phyloP scores from a whole-genome alignment of 2,113 vertebrate species.

The Notothenia rossii region DNA sequence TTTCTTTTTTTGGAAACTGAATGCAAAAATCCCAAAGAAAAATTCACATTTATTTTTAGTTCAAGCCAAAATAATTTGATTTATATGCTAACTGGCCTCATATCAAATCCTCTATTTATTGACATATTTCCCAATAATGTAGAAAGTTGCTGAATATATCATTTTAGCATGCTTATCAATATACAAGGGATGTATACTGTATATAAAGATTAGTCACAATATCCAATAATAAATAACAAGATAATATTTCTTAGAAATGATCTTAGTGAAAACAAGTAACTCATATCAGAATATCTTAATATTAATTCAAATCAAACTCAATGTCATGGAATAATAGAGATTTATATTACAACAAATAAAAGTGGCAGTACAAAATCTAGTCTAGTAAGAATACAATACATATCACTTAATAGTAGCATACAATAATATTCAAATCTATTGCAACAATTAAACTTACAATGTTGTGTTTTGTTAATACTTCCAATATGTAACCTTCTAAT shows the following conservation, averaged over 20 bases:
- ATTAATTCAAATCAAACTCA: not conserved
- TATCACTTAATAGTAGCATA: not conserved
- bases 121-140: not conserved
- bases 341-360: constrained; percentile 6
- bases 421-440: not conserved
- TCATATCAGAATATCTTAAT: not conserved
- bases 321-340: not conserved
- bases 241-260: too few relatives aligned
- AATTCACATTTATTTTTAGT: not conserved
- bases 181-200: not conserved
- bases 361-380: too few relatives aligned
- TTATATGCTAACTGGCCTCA: not conserved
- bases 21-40: constrained; percentile 1
- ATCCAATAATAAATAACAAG: not conserved
- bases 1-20: not conserved
- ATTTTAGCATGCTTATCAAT: not conserved
- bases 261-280: not conserved
- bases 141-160: not conserved
- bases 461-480: not conserved
- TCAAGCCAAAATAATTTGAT: too few relatives aligned
- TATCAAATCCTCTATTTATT: not conserved
- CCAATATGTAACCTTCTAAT: not conserved
- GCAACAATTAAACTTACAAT: not conserved
- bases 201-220: too few relatives aligned
- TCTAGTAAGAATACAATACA: not conserved